Conservation (phyloP, 2,797 vertebrate species). For the Melopsittacus undulatus region DNA sequence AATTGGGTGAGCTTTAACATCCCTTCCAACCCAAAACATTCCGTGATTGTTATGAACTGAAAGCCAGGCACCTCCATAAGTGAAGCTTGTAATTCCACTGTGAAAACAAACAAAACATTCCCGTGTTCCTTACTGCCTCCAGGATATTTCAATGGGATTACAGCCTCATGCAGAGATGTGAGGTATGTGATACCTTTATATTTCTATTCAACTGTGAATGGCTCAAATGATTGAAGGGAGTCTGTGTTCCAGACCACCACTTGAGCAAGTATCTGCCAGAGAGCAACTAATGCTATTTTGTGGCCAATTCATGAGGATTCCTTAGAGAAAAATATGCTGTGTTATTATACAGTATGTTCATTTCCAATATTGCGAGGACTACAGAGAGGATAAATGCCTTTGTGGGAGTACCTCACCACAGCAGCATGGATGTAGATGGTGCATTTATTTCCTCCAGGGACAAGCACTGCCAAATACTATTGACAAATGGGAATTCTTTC, state of each 20-base stretch:
- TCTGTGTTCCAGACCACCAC: constrained; percentile 35
- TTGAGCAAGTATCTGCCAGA: neutral
- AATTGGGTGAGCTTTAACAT: neutral
- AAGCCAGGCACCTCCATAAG: neutral
- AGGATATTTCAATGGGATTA: neutral
- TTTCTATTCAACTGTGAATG: constrained; percentile 1
- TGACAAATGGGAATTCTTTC: constrained; percentile 8
- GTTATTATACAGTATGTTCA: constrained; percentile 15
- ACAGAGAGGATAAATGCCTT: constrained; percentile 5
- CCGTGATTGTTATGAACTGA: neutral
- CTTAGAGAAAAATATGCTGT: constrained; percentile 11
- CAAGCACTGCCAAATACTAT: neutral
- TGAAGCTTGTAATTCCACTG: neutral
- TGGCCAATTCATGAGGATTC: neutral
- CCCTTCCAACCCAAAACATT: neutral
- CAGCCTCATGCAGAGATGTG: neutral
- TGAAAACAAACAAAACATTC: neutral
- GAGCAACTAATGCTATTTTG: constrained; percentile 29
- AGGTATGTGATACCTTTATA: neutral
- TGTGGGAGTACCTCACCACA: neutral
- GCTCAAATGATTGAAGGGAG: constrained; percentile 3
- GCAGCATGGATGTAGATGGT: neutral
- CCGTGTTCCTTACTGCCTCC: neutral
- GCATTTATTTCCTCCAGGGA: neutral
- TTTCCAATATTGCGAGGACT: constrained; percentile 9